A percentile compares a stretch with the other conserved stretches of the same genome.
Evolutionary conservation across 2,888 invertebrate genomes (phyloP).

Genomic region (Heteropelma amictum): DNA sequence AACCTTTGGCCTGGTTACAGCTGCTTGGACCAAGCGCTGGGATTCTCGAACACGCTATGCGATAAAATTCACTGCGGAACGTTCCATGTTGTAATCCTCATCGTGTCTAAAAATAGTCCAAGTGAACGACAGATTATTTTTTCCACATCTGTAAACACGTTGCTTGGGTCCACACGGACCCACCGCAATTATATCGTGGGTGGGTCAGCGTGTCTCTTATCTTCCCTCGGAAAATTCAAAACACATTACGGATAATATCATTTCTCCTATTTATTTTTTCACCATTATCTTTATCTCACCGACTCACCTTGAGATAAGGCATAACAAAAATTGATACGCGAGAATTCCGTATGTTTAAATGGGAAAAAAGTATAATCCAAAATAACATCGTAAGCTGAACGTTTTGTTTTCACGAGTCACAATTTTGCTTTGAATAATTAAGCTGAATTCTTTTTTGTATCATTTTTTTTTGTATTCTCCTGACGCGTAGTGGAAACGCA

Average conservation of each 20-base stretch:
- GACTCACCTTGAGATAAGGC: too few relatives aligned
- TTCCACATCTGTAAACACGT: constrained; percentile 20
- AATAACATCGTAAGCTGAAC: too few relatives aligned
- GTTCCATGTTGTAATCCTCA: constrained; percentile 4
- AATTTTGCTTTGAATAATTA: too few relatives aligned
- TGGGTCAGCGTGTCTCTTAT: background rate
- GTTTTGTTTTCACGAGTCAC: too few relatives aligned
- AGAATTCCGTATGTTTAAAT: too few relatives aligned
- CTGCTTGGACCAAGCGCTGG: constrained; percentile 4
- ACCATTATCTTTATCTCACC: background rate
- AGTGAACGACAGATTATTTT: constrained; percentile 58
- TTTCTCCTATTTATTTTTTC: background rate
- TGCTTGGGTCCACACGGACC: constrained; percentile 22
- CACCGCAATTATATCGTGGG: constrained; percentile 13
- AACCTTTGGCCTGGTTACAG: constrained; percentile 60
- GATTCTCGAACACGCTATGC: constrained; percentile 1
- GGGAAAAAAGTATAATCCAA: too few relatives aligned
- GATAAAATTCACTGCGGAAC: constrained; percentile 37
- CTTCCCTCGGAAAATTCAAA: too few relatives aligned
- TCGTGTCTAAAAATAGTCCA: constrained; percentile 61
- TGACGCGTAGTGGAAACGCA: too few relatives aligned
- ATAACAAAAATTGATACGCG: too few relatives aligned
- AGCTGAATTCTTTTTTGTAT: too few relatives aligned
- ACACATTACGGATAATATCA: too few relatives aligned
- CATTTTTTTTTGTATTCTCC: too few relatives aligned